phyloP scores from a whole-genome alignment of 2,888 invertebrate species.

The Andrena camellia region DNA sequence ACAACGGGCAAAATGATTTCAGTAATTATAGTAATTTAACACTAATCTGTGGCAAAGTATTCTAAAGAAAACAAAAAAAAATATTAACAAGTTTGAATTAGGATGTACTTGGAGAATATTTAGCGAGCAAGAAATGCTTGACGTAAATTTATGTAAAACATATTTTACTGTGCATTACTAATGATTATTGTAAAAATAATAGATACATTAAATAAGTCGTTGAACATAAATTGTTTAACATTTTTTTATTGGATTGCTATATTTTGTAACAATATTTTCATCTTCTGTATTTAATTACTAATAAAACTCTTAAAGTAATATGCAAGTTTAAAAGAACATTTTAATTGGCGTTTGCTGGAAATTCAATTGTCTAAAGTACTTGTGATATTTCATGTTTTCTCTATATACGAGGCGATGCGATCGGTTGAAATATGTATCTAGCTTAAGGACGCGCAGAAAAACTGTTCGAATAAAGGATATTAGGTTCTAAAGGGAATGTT shows the following conservation, averaged over 20 bases:
- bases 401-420: conserved; percentile 6
- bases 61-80: conserved; percentile 11
- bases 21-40: conserved; percentile 57
- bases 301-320: conserved; percentile 27
- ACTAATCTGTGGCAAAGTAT: conserved; percentile 28
- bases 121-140: conserved; percentile 37
- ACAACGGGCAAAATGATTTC: conserved; percentile 43
- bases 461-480: conserved; percentile 1
- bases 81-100: conserved; percentile 5
- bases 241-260: conserved; percentile 60
- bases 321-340: conserved; percentile 19
- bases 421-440: background rate
- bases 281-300: conserved; percentile 54
- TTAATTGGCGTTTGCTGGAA: conserved; percentile 28
- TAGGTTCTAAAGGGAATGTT: background rate
- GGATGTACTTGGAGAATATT: conserved; percentile 28
- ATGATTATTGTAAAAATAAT: conserved; percentile 21
- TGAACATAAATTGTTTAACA: conserved; percentile 39
- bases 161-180: conserved; percentile 47
- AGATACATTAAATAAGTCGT: conserved; percentile 24
- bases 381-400: conserved; percentile 21
- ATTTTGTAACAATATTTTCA: conserved; percentile 55
- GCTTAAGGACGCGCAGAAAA: background rate
- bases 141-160: conserved; percentile 33
- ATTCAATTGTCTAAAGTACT: conserved; percentile 23